phyloP scores from a whole-genome alignment of 2,888 invertebrate genomes.

The Aphrophora alni region DNA sequence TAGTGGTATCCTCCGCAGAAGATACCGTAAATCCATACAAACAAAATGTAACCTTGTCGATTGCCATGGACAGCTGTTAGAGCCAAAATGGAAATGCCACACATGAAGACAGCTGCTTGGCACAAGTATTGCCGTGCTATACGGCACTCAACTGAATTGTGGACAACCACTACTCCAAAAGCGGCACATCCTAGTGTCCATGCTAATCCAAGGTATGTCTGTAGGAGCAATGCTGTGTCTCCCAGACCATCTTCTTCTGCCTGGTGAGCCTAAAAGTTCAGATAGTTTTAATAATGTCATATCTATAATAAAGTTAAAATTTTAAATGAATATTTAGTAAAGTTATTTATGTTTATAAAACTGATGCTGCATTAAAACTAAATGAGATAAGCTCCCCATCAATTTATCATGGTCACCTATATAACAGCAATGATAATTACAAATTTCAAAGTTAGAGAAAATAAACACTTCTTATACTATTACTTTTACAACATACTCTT shows the following conservation, averaged over 20 bases:
- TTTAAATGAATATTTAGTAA: no score
- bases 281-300: no score
- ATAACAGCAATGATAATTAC: no score
- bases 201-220: constrained; percentile 80
- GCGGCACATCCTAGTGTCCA: constrained; percentile 83
- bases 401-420: neutral
- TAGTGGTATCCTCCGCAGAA: constrained; percentile 90
- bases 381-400: neutral
- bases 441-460: no score
- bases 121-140: constrained; percentile 82
- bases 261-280: constrained; percentile 67
- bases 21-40: constrained; percentile 84
- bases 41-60: constrained; percentile 77
- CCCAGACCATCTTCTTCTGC: constrained; percentile 77
- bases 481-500: no score
- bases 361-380: no score
- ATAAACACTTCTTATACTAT: no score
- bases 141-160: constrained; percentile 82
- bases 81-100: constrained; percentile 77
- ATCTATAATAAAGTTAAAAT: no score
- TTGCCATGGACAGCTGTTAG: constrained; percentile 79
- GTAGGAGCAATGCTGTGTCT: constrained; percentile 68
- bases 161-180: constrained; percentile 82
- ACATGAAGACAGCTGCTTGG: constrained; percentile 80
- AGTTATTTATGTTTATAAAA: no score